Percentiles rank a stretch among this genome's conserved stretches.
Evolutionary conservation across 2,888 invertebrate species (phyloP).

Genomic region (Lasioglossum calceatum): DNA sequence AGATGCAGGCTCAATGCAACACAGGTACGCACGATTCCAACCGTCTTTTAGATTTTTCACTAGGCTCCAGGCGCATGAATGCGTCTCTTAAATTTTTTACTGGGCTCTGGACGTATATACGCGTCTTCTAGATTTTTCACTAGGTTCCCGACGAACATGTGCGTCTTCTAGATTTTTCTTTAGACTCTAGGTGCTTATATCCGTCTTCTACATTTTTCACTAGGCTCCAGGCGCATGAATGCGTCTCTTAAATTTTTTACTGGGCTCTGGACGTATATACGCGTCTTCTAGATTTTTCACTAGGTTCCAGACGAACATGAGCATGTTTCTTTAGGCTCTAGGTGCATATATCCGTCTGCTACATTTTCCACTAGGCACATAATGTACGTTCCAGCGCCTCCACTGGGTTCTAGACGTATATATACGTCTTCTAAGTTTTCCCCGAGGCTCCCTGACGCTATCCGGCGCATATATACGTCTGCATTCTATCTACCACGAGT

Average conservation of each 20-base stretch:
- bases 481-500: background rate
- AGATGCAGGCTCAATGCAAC: background rate
- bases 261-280: background rate
- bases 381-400: too few relatives aligned
- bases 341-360: background rate
- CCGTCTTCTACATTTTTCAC: background rate
- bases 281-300: background rate
- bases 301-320: background rate
- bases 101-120: background rate
- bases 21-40: background rate
- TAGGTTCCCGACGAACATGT: background rate
- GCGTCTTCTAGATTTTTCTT: background rate
- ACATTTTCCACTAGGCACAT: background rate
- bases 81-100: background rate
- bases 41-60: background rate
- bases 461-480: background rate
- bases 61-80: background rate
- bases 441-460: background rate
- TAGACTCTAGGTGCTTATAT: background rate
- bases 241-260: background rate
- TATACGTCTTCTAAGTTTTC: background rate
- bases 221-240: background rate
- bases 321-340: background rate
- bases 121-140: background rate
- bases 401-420: background rate